Conservation (phyloP, 2,113 vertebrate genomes). For the Datnioides undecimradiatus region DNA sequence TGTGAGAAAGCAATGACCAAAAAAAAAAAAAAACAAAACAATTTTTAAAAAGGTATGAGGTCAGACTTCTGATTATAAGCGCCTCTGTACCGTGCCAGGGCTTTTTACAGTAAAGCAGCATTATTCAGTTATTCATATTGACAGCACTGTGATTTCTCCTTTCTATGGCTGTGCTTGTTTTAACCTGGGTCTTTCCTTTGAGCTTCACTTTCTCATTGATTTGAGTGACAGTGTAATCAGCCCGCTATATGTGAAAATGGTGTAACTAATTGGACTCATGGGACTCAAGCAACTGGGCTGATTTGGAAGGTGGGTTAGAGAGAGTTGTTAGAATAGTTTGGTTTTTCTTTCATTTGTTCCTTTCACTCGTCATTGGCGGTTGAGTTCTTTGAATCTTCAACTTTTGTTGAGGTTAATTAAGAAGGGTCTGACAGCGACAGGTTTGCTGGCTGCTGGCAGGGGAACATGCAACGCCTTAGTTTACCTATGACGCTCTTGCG, state of each 20-base stretch:
- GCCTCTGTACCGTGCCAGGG: neutral
- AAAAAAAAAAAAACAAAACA: no score
- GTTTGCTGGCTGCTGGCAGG: neutral
- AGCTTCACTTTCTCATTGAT: slow-evolving; percentile 22
- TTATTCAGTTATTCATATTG: slow-evolving; percentile 6
- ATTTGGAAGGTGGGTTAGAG: slow-evolving; percentile 37
- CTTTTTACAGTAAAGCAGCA: neutral
- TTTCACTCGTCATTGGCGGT: neutral
- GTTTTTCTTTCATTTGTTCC: slow-evolving; percentile 8
- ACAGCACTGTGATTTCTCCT: slow-evolving; percentile 7
- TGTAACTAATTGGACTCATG: slow-evolving; percentile 47
- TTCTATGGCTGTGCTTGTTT: neutral
- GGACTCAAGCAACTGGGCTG: slow-evolving; percentile 31
- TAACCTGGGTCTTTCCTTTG: slow-evolving; percentile 13
- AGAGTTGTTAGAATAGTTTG: slow-evolving; percentile 2
- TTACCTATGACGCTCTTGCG: neutral
- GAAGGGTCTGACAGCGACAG: slow-evolving; percentile 11
- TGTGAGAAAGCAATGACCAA: neutral
- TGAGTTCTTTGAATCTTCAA: slow-evolving; percentile 11
- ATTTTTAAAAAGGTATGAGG: no score
- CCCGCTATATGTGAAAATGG: slow-evolving; percentile 7
- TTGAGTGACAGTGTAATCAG: slow-evolving; percentile 31
- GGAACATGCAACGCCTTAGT: neutral
- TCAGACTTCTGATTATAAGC: no score
- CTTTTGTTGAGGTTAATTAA: slow-evolving; percentile 26